A percentile compares a stretch with the other conserved stretches of the same genome.
These are phyloP conservation scores for Chlorops oryzae DNA, from an alignment of 1,140 invertebrate species.

Conservation along the genomic window DNA sequence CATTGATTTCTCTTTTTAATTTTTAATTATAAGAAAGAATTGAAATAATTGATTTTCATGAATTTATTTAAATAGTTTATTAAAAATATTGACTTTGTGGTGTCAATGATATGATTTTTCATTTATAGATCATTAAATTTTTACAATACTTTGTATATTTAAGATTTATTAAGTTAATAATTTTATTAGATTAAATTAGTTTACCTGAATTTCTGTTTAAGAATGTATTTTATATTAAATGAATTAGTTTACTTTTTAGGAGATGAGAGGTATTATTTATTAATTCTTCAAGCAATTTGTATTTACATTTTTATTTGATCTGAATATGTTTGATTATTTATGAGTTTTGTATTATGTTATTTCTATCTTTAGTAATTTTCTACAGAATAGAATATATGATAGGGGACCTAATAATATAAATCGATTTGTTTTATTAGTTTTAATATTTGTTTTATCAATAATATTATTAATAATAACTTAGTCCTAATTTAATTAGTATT, in stretches of 20 bases:
- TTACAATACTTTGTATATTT: slow-evolving; percentile 47
- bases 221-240: slow-evolving; percentile 48
- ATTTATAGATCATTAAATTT: slow-evolving; percentile 48
- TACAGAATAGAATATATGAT: slow-evolving; percentile 58
- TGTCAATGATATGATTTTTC: slow-evolving; percentile 50
- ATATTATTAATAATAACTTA: slow-evolving; percentile 62
- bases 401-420: slow-evolving; percentile 41
- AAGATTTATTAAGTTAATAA: slow-evolving; percentile 40
- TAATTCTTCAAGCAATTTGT: slow-evolving; percentile 48
- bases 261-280: slow-evolving; percentile 51
- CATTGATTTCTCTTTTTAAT: slow-evolving; percentile 58
- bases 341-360: slow-evolving; percentile 54
- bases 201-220: slow-evolving; percentile 33
- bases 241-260: slow-evolving; percentile 50
- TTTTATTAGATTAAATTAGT: slow-evolving; percentile 34
- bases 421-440: slow-evolving; percentile 56
- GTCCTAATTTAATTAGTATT: slow-evolving; percentile 61
- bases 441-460: slow-evolving; percentile 63
- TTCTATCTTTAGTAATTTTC: slow-evolving; percentile 57
- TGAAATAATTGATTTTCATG: slow-evolving; percentile 50
- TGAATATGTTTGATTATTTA: slow-evolving; percentile 56
- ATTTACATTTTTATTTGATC: slow-evolving; percentile 55
- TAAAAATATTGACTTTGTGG: slow-evolving; percentile 58
- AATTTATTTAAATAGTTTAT: slow-evolving; percentile 57
- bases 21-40: slow-evolving; percentile 52